A percentile compares a stretch with the other conserved stretches of the same genome.
phyloP scores from a whole-genome alignment of 2,113 vertebrate species.

The Phocoena phocoena region DNA sequence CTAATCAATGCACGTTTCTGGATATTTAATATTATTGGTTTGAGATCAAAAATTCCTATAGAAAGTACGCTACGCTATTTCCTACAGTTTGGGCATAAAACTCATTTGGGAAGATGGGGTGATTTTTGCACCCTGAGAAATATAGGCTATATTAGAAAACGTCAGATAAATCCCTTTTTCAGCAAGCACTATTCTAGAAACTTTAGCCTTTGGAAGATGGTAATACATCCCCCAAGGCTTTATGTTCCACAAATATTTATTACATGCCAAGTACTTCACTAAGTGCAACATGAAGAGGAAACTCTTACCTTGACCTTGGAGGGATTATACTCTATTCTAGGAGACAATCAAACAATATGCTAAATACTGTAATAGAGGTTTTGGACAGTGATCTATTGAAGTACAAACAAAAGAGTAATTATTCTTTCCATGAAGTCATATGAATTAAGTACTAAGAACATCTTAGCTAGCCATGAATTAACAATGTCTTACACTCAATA shows the following conservation, averaged over 20 bases:
- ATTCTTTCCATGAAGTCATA: not conserved
- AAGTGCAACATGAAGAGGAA: not conserved
- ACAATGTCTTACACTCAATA: not conserved
- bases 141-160: accelerated
- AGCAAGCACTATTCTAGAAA: not conserved
- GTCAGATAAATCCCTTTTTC: not conserved
- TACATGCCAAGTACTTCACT: not conserved
- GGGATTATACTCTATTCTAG: not conserved
- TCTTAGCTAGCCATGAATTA: not conserved
- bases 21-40: not conserved
- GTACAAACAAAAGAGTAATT: not conserved
- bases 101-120: too few relatives aligned
- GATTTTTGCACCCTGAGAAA: not conserved
- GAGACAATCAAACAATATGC: not conserved
- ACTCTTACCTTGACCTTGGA: not conserved
- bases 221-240: not conserved
- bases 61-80: not conserved
- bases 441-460: not conserved
- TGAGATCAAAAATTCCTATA: not conserved
- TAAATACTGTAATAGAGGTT: not conserved
- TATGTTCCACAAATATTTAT: not conserved
- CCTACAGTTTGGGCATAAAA: not conserved
- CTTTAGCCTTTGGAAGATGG: not conserved
- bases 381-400: not conserved
- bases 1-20: not conserved